Percentiles rank a stretch among this genome's conserved stretches.
phyloP scores from a whole-genome alignment of 2,888 invertebrate genomes.

The Andrena hattorfiana region DNA sequence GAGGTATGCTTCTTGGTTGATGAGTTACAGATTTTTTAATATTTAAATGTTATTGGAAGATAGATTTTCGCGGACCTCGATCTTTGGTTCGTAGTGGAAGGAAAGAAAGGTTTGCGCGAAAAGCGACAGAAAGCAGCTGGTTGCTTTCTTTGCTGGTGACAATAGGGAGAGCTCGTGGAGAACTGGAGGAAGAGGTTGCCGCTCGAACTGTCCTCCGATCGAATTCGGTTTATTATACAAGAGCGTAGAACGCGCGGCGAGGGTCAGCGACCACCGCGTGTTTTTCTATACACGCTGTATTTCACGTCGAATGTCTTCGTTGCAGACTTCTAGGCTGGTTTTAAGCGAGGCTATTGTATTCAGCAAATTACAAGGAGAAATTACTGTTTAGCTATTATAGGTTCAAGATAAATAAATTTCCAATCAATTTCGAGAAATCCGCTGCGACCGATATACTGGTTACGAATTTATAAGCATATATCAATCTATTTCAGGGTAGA shows the following conservation, averaged over 20 bases:
- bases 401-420: too few species aligned
- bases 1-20: too few species aligned
- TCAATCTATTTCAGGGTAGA: too few species aligned
- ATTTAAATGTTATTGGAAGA: too few species aligned
- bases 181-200: constrained; percentile 54
- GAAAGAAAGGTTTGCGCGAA: not conserved
- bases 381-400: not conserved
- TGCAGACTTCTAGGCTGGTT: not conserved
- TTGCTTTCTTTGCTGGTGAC: constrained; percentile 43
- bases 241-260: constrained; percentile 75
- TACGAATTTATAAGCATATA: too few species aligned
- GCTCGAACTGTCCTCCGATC: constrained; percentile 78
- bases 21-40: too few species aligned
- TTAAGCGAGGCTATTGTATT: too few species aligned
- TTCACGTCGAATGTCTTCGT: constrained; percentile 23
- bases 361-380: not conserved
- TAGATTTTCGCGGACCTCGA: not conserved
- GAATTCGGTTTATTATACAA: constrained; percentile 84
- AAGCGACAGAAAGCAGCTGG: constrained; percentile 22
- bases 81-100: not conserved
- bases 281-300: constrained; percentile 58
- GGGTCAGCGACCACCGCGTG: constrained; percentile 83
- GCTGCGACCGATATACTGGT: too few species aligned
- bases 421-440: too few species aligned
- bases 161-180: constrained; percentile 25